These are phyloP conservation scores for Pterophyllum scalare DNA, from an alignment of 2,113 vertebrate genomes.

Conservation along the genomic window DNA sequence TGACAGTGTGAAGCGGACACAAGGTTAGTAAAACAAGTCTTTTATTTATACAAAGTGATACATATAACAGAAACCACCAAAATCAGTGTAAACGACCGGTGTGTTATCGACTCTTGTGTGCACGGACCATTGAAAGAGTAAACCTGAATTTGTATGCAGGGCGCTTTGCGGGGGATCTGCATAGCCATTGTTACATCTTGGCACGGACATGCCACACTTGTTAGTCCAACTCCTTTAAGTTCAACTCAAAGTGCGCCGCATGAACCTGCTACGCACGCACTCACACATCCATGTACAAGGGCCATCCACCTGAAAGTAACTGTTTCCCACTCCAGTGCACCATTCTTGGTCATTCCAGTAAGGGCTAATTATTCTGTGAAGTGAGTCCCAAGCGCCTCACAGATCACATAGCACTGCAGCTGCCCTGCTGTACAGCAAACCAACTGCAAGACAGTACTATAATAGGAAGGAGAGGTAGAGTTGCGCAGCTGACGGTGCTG, in stretches of 20 bases:
- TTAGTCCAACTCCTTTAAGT: slow-evolving; percentile 58
- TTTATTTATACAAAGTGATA: slow-evolving; percentile 4
- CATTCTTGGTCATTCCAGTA: slow-evolving; percentile 66
- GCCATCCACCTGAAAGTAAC: slow-evolving; percentile 4
- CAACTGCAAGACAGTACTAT: slow-evolving; percentile 79
- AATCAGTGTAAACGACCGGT: not conserved
- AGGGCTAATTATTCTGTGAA: slow-evolving; percentile 65
- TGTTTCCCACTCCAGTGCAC: slow-evolving; percentile 33
- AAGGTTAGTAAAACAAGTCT: slow-evolving; percentile 77
- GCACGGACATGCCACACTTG: slow-evolving; percentile 19
- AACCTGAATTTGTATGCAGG: slow-evolving; percentile 66
- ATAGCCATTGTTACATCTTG: slow-evolving; percentile 56
- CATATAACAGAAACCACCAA: not conserved
- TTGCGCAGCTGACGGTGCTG: slow-evolving; percentile 84
- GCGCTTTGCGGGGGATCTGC: slow-evolving; percentile 45
- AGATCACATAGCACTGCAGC: slow-evolving; percentile 82
- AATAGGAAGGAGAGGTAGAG: slow-evolving; percentile 83
- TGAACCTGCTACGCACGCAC: not conserved
- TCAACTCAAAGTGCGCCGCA: slow-evolving; percentile 23
- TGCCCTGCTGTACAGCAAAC: slow-evolving; percentile 71
- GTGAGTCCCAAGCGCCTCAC: slow-evolving; percentile 57
- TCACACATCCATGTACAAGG: not conserved
- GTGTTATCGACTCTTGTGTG: slow-evolving; percentile 13
- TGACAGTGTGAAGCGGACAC: slow-evolving; percentile 67
- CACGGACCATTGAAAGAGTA: not conserved